Conservation (phyloP, 2,888 invertebrate genomes). For the Morpho deidamia region DNA sequence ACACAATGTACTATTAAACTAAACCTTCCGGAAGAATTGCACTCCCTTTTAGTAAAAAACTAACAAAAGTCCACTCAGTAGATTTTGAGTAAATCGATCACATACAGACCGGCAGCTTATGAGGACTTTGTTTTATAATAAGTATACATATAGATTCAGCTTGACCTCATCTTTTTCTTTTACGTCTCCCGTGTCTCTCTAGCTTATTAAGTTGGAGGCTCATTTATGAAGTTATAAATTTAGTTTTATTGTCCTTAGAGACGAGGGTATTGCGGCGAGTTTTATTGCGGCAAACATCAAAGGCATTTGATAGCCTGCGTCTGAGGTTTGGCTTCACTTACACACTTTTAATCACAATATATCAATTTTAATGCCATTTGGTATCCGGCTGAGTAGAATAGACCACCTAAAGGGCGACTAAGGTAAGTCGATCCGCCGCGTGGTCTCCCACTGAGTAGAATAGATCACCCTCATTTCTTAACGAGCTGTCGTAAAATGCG, state of each 20-base stretch:
- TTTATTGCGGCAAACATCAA: constrained; percentile 16
- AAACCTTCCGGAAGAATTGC: too few relatives aligned
- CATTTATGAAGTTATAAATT: constrained; percentile 35
- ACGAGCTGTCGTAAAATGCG: too few relatives aligned
- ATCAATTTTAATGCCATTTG: background rate
- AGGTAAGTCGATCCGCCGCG: too few relatives aligned
- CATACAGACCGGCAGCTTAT: background rate
- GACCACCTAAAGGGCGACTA: too few relatives aligned
- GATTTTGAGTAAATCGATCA: too few relatives aligned
- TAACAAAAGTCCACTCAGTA: too few relatives aligned
- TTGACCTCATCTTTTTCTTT: background rate
- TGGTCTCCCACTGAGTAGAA: too few relatives aligned
- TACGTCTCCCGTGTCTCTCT: constrained; percentile 22
- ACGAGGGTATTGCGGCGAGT: constrained; percentile 8
- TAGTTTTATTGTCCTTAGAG: constrained; percentile 28
- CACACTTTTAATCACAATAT: background rate
- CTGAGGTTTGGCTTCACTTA: background rate
- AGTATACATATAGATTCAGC: background rate
- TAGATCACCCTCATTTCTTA: too few relatives aligned
- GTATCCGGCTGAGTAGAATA: too few relatives aligned
- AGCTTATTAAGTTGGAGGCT: constrained; percentile 34
- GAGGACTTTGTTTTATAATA: too few relatives aligned
- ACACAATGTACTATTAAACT: too few relatives aligned
- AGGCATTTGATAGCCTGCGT: constrained; percentile 2
- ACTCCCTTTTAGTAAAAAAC: too few relatives aligned